Conservation (phyloP, 2,113 vertebrate species). For the Tachysurus vachellii region DNA sequence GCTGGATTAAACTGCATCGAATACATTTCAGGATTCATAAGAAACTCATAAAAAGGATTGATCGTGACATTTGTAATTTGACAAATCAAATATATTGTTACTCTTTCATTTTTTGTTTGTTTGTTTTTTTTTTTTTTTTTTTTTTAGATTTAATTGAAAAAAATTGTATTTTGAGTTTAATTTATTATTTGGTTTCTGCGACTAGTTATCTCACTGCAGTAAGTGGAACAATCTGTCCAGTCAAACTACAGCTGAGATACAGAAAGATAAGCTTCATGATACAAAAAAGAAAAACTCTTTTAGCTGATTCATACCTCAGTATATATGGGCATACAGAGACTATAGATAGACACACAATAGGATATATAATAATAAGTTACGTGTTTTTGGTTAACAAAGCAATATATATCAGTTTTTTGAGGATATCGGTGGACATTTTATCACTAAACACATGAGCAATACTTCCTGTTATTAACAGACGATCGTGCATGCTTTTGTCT, state of each 20-base stretch:
- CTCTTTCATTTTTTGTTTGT: constrained; percentile 18
- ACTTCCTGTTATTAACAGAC: not conserved
- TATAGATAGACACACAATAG: not conserved
- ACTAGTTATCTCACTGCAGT: not conserved
- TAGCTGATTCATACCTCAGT: not conserved
- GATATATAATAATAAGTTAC: not conserved
- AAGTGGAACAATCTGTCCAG: not conserved
- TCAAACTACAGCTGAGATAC: not conserved
- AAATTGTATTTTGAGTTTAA: not conserved
- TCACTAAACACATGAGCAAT: constrained; percentile 15
- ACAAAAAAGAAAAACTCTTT: not conserved
- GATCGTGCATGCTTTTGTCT: not conserved
- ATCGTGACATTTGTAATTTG: constrained; percentile 18
- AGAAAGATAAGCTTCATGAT: not conserved
- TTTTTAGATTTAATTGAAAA: not conserved
- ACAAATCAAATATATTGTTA: constrained; percentile 14
- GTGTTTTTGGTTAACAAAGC: constrained; percentile 1
- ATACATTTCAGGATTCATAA: not conserved
- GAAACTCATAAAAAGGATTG: not conserved
- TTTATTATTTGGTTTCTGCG: not conserved
- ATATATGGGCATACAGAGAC: not conserved
- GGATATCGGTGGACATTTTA: not conserved
- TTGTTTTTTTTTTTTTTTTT: not conserved
- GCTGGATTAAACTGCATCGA: not conserved
- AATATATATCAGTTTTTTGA: constrained; percentile 25